Percentiles rank a stretch among this genome's conserved stretches.
Conservation (phyloP, 2,888 invertebrate genomes). For the Drosophila demipolita region DNA sequence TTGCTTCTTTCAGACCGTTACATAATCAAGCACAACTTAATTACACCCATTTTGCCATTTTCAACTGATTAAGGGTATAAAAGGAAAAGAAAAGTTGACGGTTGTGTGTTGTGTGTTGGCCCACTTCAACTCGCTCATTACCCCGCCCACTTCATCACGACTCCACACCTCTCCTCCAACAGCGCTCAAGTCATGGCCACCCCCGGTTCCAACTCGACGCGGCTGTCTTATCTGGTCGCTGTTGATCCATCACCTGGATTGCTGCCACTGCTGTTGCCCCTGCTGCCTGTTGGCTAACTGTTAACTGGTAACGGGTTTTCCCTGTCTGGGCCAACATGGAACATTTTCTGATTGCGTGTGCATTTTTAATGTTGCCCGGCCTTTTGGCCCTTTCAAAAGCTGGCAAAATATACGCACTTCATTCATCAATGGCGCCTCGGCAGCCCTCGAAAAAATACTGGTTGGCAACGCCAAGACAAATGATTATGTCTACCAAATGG, state of each 20-base stretch:
- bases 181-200: background rate
- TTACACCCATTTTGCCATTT: background rate
- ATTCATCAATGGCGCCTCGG: conserved; percentile 73
- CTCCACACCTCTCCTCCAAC: background rate
- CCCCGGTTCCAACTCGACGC: background rate
- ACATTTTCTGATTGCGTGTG: conserved; percentile 79
- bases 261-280: background rate
- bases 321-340: conserved; percentile 41
- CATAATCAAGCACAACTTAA: background rate
- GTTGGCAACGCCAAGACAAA: conserved; percentile 63
- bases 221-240: conserved; percentile 64
- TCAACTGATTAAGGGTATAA: background rate
- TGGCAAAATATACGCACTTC: conserved; percentile 65
- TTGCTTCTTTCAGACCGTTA: background rate
- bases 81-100: conserved; percentile 22
- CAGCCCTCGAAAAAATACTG: conserved; percentile 31
- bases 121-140: conserved; percentile 67
- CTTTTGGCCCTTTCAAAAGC: conserved; percentile 52
- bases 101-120: conserved; percentile 21
- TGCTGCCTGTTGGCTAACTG: conserved; percentile 22
- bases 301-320: conserved; percentile 27
- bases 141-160: conserved; percentile 21
- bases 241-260: conserved; percentile 71
- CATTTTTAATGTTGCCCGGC: conserved; percentile 73
- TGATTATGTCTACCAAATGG: conserved; percentile 63